phyloP scores from a whole-genome alignment of 2,888 invertebrate genomes.

The Microctonus brassicae region DNA sequence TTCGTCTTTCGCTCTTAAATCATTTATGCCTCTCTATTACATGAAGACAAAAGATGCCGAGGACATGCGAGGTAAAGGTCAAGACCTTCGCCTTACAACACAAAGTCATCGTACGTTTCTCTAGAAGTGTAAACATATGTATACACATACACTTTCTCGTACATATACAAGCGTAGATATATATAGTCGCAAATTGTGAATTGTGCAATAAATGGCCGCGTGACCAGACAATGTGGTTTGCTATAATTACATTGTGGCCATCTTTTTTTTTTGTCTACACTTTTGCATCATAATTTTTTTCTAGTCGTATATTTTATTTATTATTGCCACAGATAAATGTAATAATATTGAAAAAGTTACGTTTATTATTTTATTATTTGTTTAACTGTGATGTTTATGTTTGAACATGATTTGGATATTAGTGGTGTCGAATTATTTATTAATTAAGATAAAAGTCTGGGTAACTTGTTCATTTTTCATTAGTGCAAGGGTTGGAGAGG shows the following conservation, averaged over 20 bases:
- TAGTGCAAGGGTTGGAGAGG: too few relatives aligned
- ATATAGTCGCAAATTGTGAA: not conserved
- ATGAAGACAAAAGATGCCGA: conserved; percentile 45
- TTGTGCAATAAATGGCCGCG: conserved; percentile 11
- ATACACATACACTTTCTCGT: not conserved
- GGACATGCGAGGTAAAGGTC: conserved; percentile 45
- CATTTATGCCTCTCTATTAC: not conserved
- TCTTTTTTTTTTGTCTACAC: too few relatives aligned
- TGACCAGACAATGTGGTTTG: conserved; percentile 18
- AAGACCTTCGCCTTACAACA: conserved; percentile 45
- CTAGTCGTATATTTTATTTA: too few relatives aligned
- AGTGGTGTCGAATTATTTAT: too few relatives aligned
- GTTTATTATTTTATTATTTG: too few relatives aligned
- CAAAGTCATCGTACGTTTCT: not conserved
- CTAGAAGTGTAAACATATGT: not conserved
- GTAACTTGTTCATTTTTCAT: too few relatives aligned
- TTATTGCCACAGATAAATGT: too few relatives aligned
- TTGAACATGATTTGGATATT: too few relatives aligned
- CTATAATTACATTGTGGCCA: conserved; percentile 13
- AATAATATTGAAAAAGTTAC: too few relatives aligned
- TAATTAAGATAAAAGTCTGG: too few relatives aligned
- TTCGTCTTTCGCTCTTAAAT: not conserved
- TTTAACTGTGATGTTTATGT: too few relatives aligned
- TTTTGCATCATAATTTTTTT: too few relatives aligned
- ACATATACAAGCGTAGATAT: not conserved